A percentile compares a stretch with the other conserved stretches of the same genome.
Conservation (phyloP, 2,113 vertebrate genomes). For the Alexandromys fortis region DNA sequence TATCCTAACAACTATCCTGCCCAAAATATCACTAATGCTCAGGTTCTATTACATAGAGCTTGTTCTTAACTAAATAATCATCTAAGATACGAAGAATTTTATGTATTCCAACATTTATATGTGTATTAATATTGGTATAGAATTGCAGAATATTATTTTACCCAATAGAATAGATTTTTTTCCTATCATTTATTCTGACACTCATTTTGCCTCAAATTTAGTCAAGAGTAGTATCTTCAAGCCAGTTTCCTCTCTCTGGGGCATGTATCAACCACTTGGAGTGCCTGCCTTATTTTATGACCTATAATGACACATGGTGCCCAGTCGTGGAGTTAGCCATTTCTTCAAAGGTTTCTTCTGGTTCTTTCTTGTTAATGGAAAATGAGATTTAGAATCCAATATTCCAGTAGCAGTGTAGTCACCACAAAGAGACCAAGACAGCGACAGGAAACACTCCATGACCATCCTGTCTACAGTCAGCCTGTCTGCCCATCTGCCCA, state of each 20-base stretch:
- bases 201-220: not conserved
- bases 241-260: not conserved
- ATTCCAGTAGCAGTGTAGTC: not conserved
- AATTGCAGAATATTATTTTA: not conserved
- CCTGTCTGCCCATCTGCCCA: not conserved
- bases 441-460: not conserved
- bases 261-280: not conserved
- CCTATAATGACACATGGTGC: not conserved
- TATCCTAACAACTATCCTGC: not conserved
- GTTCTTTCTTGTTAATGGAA: not conserved
- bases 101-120: not conserved
- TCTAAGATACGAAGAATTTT: not conserved
- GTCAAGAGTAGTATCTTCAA: not conserved
- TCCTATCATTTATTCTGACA: constrained; percentile 7
- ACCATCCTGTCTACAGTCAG: too few relatives aligned
- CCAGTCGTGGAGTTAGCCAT: not conserved
- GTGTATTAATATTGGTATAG: constrained; percentile 18
- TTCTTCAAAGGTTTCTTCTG: constrained; percentile 10
- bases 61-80: constrained; percentile 4
- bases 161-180: constrained; percentile 12
- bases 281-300: not conserved
- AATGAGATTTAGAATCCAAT: constrained; percentile 37
- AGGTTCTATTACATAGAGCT: not conserved
- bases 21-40: not conserved
- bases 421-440: not conserved